Conservation (phyloP, 2,888 invertebrate species). For the Platycheirus albimanus region DNA sequence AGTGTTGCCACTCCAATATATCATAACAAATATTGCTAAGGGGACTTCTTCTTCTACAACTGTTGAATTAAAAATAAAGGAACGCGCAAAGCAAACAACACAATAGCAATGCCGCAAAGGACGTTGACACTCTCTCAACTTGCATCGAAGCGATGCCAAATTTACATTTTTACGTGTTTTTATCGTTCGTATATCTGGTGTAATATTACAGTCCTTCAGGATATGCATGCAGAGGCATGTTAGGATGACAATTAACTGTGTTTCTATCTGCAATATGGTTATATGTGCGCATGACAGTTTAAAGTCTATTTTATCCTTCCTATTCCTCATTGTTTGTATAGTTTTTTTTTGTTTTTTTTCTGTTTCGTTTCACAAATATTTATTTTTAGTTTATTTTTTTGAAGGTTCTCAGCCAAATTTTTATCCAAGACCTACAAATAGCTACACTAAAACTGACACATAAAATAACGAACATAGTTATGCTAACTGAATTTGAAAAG, state of each 20-base stretch:
- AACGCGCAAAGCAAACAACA: slow-evolving; percentile 49
- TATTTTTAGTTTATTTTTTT: slow-evolving; percentile 42
- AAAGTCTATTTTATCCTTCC: slow-evolving; percentile 19
- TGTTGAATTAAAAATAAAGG: slow-evolving; percentile 54
- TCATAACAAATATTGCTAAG: slow-evolving; percentile 56
- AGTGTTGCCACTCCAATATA: no score
- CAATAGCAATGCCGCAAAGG: slow-evolving; percentile 64
- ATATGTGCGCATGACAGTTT: slow-evolving; percentile 20
- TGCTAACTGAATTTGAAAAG: slow-evolving; percentile 50
- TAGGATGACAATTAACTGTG: slow-evolving; percentile 62
- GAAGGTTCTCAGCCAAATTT: slow-evolving; percentile 28
- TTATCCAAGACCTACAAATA: slow-evolving; percentile 2
- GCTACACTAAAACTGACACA: neutral
- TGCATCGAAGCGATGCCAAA: slow-evolving; percentile 63
- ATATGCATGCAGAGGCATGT: slow-evolving; percentile 41
- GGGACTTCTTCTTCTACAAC: slow-evolving; percentile 61
- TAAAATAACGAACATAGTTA: slow-evolving; percentile 1
- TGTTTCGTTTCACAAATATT: no score
- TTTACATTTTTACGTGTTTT: slow-evolving; percentile 46
- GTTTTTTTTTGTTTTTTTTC: slow-evolving; percentile 12
- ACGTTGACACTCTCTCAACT: slow-evolving; percentile 67
- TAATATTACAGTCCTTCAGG: slow-evolving; percentile 10
- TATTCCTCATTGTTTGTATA: neutral
- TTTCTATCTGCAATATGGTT: slow-evolving; percentile 30
- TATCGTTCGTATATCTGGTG: slow-evolving; percentile 32